phyloP scores from a whole-genome alignment of 2,113 vertebrate species.

The Ursus arctos region DNA sequence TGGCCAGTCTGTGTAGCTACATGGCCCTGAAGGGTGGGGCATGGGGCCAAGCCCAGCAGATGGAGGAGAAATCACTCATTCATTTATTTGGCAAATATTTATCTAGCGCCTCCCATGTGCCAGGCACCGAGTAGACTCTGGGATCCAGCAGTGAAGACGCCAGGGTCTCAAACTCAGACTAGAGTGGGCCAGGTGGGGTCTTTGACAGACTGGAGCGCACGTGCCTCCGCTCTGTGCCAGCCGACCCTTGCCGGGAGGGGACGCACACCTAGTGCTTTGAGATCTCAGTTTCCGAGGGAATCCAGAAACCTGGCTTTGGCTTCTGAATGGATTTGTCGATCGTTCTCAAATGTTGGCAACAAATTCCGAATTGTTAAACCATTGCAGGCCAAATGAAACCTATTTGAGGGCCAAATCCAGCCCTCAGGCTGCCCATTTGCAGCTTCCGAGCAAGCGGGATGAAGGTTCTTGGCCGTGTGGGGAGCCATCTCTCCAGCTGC shows the following conservation, averaged over 20 bases:
- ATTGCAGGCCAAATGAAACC: not conserved
- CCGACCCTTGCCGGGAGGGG: accelerated
- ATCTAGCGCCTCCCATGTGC: not conserved
- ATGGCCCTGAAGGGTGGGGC: slow-evolving; percentile 31
- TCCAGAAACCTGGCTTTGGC: not conserved
- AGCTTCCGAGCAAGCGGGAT: not conserved
- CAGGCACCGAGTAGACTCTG: not conserved
- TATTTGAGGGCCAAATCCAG: not conserved
- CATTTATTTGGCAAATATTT: slow-evolving; percentile 68
- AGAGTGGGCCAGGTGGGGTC: not conserved
- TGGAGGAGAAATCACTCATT: slow-evolving; percentile 55
- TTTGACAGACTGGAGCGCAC: accelerated
- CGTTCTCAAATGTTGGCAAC: not conserved
- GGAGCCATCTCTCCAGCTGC: not conserved
- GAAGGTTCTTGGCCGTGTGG: not conserved
- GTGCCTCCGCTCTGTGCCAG: not conserved
- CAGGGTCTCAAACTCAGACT: not conserved
- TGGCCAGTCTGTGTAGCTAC: not conserved
- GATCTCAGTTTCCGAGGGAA: not conserved
- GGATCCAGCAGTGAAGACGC: not conserved
- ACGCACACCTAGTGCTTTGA: not conserved
- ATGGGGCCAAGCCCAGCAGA: slow-evolving; percentile 65
- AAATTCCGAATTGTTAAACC: not conserved
- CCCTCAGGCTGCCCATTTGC: not conserved
- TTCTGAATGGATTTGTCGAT: not conserved